These are phyloP conservation scores for Metaphire vulgaris DNA, from an alignment of 1,140 invertebrate species.

Conservation along the genomic window DNA sequence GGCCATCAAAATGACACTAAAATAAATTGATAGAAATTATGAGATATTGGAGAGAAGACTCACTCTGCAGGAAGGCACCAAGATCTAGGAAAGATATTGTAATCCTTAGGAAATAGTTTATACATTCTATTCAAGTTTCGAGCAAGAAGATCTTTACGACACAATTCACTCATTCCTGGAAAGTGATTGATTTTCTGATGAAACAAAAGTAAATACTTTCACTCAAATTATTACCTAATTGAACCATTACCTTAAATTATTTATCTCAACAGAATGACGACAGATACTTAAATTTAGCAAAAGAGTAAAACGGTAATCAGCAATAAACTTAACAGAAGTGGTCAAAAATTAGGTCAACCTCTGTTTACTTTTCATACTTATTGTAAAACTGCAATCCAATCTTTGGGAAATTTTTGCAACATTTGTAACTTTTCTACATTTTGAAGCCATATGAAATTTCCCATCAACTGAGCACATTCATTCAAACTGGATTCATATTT, in stretches of 20 bases:
- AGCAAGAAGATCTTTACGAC: slow-evolving; percentile 75
- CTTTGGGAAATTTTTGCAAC: too few relatives aligned
- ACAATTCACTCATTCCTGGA: slow-evolving; percentile 85
- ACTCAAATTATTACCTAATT: neutral
- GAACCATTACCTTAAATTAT: neutral
- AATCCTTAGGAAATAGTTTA: slow-evolving; percentile 76
- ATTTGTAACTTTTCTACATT: too few relatives aligned
- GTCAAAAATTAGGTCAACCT: neutral
- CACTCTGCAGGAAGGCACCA: slow-evolving; percentile 87
- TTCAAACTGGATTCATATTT: too few relatives aligned
- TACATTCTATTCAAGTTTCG: slow-evolving; percentile 77
- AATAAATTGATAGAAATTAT: neutral
- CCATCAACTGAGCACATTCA: too few relatives aligned
- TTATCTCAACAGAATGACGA: neutral
- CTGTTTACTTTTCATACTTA: neutral
- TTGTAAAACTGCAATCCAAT: neutral
- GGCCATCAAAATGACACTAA: neutral
- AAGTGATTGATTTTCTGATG: slow-evolving; percentile 82
- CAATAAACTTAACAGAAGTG: neutral
- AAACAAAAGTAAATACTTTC: slow-evolving; percentile 14
- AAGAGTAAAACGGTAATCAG: neutral
- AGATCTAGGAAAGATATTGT: slow-evolving; percentile 83
- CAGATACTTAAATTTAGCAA: neutral
- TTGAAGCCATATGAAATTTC: too few relatives aligned
- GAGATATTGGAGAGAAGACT: slow-evolving; percentile 42